Percentiles rank a stretch among this genome's conserved stretches.
phyloP scores from a whole-genome alignment of 2,888 invertebrate species.

The Fabriciana adippe region DNA sequence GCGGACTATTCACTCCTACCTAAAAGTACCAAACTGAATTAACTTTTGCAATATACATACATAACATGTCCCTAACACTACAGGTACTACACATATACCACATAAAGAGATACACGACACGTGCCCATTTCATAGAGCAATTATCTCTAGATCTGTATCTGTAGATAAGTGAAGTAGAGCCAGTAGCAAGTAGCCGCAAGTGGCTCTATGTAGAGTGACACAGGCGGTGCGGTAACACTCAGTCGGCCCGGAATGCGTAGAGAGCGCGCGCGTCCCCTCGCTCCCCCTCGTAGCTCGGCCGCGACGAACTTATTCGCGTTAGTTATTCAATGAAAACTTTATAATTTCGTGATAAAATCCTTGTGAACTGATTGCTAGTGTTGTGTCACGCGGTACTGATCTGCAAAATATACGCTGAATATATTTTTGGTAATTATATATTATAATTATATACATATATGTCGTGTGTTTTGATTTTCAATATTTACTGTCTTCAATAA shows the following conservation, averaged over 20 bases:
- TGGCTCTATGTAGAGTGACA: no score
- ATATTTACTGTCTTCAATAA: not conserved
- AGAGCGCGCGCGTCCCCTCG: constrained; percentile 32
- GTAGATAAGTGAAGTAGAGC: no score
- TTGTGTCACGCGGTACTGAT: constrained; percentile 15
- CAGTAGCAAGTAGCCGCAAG: no score
- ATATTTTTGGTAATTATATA: constrained; percentile 23
- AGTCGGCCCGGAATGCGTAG: constrained; percentile 45
- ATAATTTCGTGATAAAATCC: not conserved
- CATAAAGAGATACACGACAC: no score
- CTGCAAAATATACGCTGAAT: constrained; percentile 18
- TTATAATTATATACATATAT: constrained; percentile 1
- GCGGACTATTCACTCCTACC: no score
- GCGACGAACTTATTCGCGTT: constrained; percentile 4
- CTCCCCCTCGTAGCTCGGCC: constrained; percentile 13
- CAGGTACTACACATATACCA: no score
- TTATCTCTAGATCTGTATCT: no score
- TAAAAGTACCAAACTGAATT: no score
- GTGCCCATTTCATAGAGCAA: no score
- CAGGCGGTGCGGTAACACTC: constrained; percentile 10
- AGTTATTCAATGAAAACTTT: not conserved
- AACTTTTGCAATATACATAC: no score
- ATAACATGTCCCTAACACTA: no score
- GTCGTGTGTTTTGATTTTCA: not conserved
- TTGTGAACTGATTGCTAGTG: constrained; percentile 1